Evolutionary conservation across 2,113 vertebrate species (phyloP).

Genomic region (Tupaia tana): DNA sequence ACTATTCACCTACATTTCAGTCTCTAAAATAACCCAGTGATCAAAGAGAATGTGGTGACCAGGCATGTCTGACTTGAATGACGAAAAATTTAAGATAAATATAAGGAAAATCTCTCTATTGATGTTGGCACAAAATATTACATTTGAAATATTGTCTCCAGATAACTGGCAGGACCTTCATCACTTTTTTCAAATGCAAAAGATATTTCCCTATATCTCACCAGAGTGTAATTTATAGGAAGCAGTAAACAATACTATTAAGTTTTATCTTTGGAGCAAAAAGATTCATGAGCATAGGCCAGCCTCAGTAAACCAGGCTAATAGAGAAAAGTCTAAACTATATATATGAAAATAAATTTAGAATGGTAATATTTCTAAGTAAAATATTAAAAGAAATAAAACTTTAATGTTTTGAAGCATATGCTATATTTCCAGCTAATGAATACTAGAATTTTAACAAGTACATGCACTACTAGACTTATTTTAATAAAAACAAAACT

Average conservation of each 20-base stretch:
- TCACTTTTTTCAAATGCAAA: conserved; percentile 48
- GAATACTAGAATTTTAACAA: not conserved
- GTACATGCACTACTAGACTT: not conserved
- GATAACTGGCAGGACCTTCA: conserved; percentile 13
- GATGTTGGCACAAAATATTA: conserved; percentile 17
- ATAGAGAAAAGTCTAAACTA: conserved; percentile 50
- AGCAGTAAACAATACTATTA: not conserved
- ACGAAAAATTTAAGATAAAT: conserved; percentile 38
- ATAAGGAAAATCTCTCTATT: conserved; percentile 43
- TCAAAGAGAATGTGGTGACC: not conserved
- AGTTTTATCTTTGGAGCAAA: conserved; percentile 40
- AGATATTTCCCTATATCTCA: conserved; percentile 21
- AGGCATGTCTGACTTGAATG: not conserved
- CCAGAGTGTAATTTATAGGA: not conserved
- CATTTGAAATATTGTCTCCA: conserved; percentile 43
- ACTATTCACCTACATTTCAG: not conserved
- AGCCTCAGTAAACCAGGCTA: conserved; percentile 16
- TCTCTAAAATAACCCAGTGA: not conserved
- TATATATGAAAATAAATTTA: conserved; percentile 25
- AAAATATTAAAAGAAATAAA: conserved; percentile 46
- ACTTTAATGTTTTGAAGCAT: conserved; percentile 31
- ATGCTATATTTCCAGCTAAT: not conserved
- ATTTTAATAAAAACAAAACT: conserved; percentile 29
- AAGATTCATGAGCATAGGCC: not conserved
- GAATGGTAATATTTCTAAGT: conserved; percentile 35